phyloP scores from a whole-genome alignment of 2,797 vertebrate species.

The Hapalemur alaotrensis region DNA sequence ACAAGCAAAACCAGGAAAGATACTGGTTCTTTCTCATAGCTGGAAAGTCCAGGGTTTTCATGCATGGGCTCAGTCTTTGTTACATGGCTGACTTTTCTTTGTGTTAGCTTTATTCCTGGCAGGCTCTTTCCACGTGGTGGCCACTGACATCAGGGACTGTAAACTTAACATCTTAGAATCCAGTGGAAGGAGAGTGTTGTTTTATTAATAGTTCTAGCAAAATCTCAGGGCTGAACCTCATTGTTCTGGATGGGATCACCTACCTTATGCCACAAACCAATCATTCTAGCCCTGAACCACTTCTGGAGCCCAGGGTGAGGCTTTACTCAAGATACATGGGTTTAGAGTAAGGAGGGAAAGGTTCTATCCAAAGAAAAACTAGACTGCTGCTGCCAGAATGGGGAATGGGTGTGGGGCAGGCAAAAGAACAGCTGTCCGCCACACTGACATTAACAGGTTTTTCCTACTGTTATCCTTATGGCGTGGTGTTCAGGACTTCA shows the following conservation, averaged over 20 bases:
- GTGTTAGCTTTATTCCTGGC: neutral
- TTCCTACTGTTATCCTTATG: neutral
- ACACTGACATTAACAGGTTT: neutral
- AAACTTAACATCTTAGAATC: neutral
- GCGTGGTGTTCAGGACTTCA: neutral
- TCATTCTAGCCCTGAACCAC: neutral
- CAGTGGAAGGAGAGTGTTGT: neutral
- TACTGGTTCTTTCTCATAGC: neutral
- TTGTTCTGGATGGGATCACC: neutral
- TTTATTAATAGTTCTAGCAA: neutral
- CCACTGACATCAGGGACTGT: neutral
- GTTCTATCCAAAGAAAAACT: neutral
- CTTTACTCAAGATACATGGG: neutral
- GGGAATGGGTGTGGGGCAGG: neutral
- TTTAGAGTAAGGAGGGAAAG: neutral
- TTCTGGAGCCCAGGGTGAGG: neutral
- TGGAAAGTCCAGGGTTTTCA: neutral
- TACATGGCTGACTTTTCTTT: neutral
- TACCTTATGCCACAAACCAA: neutral
- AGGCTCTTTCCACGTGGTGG: neutral
- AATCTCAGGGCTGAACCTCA: neutral
- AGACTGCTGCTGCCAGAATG: neutral
- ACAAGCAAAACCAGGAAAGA: neutral
- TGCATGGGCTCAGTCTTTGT: neutral
- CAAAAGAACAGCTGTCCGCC: neutral